Evolutionary conservation across 2,113 vertebrate genomes (phyloP).

Genomic region (Sceloporus tristichus): DNA sequence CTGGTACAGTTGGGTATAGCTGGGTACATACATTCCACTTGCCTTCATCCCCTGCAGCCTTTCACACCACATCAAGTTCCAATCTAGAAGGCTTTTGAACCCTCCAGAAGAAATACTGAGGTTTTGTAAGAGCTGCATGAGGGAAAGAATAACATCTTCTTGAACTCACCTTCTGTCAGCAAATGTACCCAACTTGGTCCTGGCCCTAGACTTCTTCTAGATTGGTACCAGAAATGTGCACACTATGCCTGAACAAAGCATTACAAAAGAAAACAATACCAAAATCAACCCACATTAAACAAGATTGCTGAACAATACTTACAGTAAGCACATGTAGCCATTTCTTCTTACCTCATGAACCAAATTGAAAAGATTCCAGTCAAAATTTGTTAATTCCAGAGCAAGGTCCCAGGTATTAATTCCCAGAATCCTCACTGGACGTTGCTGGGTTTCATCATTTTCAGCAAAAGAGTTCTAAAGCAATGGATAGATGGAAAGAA

Average conservation of each 20-base stretch:
- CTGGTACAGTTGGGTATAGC: too few species aligned
- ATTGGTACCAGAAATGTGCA: not conserved
- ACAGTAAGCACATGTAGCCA: not conserved
- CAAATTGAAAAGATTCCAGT: conserved; percentile 93
- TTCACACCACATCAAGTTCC: too few species aligned
- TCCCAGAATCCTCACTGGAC: conserved; percentile 87
- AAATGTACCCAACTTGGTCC: not conserved
- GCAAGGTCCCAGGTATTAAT: conserved; percentile 98
- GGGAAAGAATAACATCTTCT: not conserved
- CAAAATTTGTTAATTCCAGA: conserved; percentile 92
- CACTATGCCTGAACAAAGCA: not conserved
- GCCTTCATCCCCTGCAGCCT: too few species aligned
- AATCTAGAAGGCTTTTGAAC: too few species aligned
- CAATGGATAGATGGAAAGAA: conserved; percentile 56
- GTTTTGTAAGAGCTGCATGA: not conserved
- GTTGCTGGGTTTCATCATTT: conserved; percentile 89
- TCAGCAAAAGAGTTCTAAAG: conserved; percentile 88
- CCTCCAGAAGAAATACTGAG: not conserved
- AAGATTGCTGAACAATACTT: not conserved
- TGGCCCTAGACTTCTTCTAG: not conserved
- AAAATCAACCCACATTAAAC: not conserved
- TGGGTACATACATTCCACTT: too few species aligned
- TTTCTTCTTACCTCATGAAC: conserved; percentile 89
- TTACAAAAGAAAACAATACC: not conserved
- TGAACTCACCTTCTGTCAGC: too few species aligned